Base-by-base conservation (phyloP, 30 jellyfish, hydroid and myxozoan genomes). In the Catostylus mosaicus region DNA sequence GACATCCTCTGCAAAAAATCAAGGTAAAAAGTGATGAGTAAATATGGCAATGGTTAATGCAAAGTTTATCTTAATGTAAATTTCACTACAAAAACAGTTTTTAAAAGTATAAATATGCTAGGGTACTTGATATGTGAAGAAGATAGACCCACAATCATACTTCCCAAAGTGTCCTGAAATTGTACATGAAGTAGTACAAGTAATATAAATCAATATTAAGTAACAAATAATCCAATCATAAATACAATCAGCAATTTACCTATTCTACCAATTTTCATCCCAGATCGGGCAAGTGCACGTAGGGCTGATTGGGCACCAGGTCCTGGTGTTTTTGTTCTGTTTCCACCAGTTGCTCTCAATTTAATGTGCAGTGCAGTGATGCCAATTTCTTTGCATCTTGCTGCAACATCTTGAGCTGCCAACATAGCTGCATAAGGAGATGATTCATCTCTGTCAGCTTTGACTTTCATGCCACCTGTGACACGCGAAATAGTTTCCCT, bases 301-400 rank as follows among this genome's bases (percentile, higher is more conserved):
- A 96, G 90, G n/a, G 99, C 99, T 65, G 99, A 96, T 78, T 96
- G 99, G 33, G 99, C 99, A 43, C 99, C 99, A 31, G 99, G 99
- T 33, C 99, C 99, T 31, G 99, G 99, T 1, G 99, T 89, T 69
- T 96, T 96, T 29, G 99, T 96, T 78, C 99, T 85, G 84, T 91
- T 96, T 18, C 99, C 99, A 71, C 99, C 99, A 65, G 99, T 96
- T 51, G 99, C 99, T 54, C 99, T 90, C 57, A 96, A 72, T 57
- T 96, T 96, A 82, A 96, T 96, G 75, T 96, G 99, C 1, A 96
- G 90, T 24, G 99, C 99, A 56, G 99, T 96, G 68, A 96, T 96
- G 23, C 99, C 99, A 47, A 96, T 71, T 75, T 96, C 99, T 73
- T 96, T 91, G 93, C 99, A 96, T 37, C 99, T 93, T 1, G 86